Conservation (phyloP, 2,113 vertebrate genomes). For the Mohoua ochrocephala region DNA sequence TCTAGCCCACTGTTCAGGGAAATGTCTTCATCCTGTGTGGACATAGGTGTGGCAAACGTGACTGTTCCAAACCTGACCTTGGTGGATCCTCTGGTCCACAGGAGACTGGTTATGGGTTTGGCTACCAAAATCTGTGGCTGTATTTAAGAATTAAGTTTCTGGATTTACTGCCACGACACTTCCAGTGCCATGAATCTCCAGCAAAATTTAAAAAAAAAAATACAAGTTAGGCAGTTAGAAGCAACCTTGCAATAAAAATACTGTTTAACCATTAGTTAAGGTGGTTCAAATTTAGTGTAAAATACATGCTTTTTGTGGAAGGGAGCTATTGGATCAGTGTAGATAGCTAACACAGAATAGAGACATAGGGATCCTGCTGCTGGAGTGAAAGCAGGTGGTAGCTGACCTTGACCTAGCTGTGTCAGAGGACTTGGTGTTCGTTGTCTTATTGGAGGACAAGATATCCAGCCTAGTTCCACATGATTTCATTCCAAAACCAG, state of each 20-base stretch:
- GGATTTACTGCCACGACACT: background rate
- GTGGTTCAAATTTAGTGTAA: background rate
- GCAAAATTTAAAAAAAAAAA: background rate
- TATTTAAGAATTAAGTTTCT: background rate
- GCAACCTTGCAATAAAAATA: background rate
- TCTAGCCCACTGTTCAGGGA: background rate
- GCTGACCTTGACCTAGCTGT: background rate
- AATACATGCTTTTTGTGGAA: background rate
- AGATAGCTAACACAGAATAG: background rate
- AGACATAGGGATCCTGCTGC: background rate
- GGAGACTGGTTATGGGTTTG: background rate
- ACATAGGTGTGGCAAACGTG: background rate
- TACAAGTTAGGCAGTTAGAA: background rate
- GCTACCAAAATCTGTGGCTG: background rate
- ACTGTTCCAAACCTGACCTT: rapidly evolving
- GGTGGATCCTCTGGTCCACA: background rate
- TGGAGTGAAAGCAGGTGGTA: background rate
- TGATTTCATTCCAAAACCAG: background rate
- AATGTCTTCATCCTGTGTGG: background rate
- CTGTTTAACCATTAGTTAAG: background rate
- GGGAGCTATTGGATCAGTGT: background rate
- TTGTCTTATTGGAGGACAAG: background rate
- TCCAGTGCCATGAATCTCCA: background rate
- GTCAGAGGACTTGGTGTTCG: rapidly evolving
- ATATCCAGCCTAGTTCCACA: background rate